Evolutionary conservation across 2,888 invertebrate genomes (phyloP).

Genomic region (Acanthosepion lycidas): DNA sequence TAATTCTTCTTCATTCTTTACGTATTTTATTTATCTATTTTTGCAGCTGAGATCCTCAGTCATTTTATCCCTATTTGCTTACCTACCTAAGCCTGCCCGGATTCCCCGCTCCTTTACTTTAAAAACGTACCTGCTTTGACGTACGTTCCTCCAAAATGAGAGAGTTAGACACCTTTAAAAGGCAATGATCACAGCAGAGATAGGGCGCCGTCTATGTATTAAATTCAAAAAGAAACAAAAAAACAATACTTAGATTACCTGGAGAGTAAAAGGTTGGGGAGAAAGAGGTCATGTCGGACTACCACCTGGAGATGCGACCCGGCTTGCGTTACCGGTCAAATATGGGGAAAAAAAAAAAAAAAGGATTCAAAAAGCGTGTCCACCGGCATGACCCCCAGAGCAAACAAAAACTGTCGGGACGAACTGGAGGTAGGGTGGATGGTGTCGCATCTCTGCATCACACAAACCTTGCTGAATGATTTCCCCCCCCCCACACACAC

Average conservation of each 20-base stretch:
- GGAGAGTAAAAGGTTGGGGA: background rate
- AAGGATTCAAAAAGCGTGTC: background rate
- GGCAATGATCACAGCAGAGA: too few relatives aligned
- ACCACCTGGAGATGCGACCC: background rate
- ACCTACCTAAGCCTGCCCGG: too few relatives aligned
- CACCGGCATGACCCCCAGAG: background rate
- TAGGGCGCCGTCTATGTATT: background rate
- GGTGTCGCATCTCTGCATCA: background rate
- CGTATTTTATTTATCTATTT: too few relatives aligned
- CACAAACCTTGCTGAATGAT: background rate
- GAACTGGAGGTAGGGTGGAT: background rate
- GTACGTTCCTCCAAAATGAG: too few relatives aligned
- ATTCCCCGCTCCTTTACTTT: too few relatives aligned
- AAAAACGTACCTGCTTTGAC: too few relatives aligned
- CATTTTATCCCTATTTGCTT: too few relatives aligned
- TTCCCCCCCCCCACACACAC: too few relatives aligned
- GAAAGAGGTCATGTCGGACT: background rate
- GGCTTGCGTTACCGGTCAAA: slow-evolving; percentile 17
- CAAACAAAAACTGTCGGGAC: background rate
- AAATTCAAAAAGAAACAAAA: background rate
- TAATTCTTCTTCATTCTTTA: too few relatives aligned
- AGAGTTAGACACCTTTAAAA: too few relatives aligned
- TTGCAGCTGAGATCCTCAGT: too few relatives aligned
- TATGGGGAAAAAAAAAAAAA: background rate
- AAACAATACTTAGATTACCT: background rate